Base-by-base conservation (phyloP, 2,888 invertebrate genomes). In the Parascotia fuliginaria region DNA sequence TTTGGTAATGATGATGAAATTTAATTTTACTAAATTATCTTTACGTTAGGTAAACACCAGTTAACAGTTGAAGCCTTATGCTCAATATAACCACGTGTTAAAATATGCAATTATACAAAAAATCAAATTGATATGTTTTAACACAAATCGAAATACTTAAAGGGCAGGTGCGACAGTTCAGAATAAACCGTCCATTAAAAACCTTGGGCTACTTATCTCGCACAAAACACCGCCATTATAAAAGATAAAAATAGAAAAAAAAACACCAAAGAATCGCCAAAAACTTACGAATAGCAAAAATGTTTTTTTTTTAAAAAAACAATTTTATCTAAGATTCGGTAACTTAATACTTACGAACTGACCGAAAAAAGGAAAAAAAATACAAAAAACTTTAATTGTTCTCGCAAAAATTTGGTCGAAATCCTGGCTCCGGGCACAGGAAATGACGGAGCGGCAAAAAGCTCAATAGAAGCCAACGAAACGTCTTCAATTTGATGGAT, bases 401-500 rank as follows among this genome's bases (percentile, higher is more conserved):
- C 74, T 76, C 77, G 85, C 86, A 78, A 88, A 89, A 88, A 83
- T 82, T 84, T 79, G 75, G 77, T 69, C 78, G 69, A 83, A 83
- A 82, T 77, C 77, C 64, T 78, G 64, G 82, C 87, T 78, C 56
- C 65, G 64, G 79, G 85, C 75, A 88, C 90, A 92, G 91, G 91
- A 92, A 91, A 92, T 89, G 87, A 83, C 72, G 65, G 75, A 65
- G 81, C 79, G 80, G 83, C 85, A 86, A 51, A 51, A 51, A 51
- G 44, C 73, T 78, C 77, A 83, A 87, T 83, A 83, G 83, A 87
- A 82, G 73, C 81, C 85, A 83, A 83, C 79, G 74, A 83, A 84
- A 83, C 77, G 84, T 88, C 86, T 83, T 77, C 75, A 70, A 77
- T 77, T 84, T 92, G 92, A 92, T 91, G 87, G 88, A 91, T 92